phyloP scores from a whole-genome alignment of 2,113 vertebrate species.

The Saccopteryx bilineata region DNA sequence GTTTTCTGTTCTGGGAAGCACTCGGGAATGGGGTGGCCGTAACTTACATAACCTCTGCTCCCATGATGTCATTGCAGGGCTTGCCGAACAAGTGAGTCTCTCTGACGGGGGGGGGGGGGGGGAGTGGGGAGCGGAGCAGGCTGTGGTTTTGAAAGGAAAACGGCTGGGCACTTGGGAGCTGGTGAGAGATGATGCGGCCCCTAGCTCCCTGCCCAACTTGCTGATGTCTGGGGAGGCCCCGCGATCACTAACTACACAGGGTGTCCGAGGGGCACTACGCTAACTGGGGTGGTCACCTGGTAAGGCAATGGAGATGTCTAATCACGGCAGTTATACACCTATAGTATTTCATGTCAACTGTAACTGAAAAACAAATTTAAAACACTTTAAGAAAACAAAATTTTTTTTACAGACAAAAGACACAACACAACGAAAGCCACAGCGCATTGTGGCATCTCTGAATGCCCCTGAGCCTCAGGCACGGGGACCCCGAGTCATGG shows the following conservation, averaged over 20 bases:
- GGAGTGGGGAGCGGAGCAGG: background rate
- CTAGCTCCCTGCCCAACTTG: background rate
- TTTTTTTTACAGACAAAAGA: too few species aligned
- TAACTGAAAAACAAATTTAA: background rate
- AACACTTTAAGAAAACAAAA: background rate
- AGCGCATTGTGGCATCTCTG: rapidly evolving
- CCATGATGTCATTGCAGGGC: slow-evolving; percentile 2
- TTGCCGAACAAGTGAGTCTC: slow-evolving; percentile 1
- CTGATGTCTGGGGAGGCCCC: background rate
- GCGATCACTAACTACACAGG: rapidly evolving
- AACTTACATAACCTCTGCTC: background rate
- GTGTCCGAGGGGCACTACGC: background rate
- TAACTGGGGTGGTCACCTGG: rapidly evolving
- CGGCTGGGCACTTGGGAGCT: background rate
- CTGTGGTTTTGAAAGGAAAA: background rate
- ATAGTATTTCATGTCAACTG: too few species aligned
- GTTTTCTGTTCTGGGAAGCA: background rate
- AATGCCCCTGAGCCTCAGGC: background rate
- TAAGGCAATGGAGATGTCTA: too few species aligned
- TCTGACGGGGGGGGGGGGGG: background rate
- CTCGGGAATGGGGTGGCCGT: background rate
- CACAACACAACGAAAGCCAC: background rate
- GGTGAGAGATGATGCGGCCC: background rate
- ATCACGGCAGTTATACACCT: background rate
- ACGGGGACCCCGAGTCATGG: rapidly evolving